These are phyloP conservation scores for Deilephila elpenor DNA, from an alignment of 2,888 invertebrate species.

Conservation along the genomic window DNA sequence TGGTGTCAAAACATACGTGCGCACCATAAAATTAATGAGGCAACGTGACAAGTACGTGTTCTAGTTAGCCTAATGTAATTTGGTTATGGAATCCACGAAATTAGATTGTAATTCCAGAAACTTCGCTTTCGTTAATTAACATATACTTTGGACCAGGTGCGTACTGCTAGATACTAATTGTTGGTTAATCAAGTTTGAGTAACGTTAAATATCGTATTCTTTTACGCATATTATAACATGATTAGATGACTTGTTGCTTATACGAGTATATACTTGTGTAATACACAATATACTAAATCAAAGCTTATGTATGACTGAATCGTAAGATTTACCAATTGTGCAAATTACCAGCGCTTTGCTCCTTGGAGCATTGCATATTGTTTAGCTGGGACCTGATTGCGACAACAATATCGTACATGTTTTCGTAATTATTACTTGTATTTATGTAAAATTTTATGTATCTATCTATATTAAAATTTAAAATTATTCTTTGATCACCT, in stretches of 20 bases:
- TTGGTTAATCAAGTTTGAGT: background rate
- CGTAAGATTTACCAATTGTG: no score
- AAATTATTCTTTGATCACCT: no score
- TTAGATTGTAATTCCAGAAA: background rate
- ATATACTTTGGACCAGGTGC: background rate
- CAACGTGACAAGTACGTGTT: background rate
- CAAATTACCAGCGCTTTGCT: no score
- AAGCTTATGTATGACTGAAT: no score
- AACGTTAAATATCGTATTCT: background rate
- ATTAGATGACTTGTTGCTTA: background rate
- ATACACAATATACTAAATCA: no score
- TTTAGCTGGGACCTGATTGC: no score
- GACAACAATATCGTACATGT: no score
- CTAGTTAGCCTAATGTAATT: conserved; percentile 5
- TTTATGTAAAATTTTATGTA: no score
- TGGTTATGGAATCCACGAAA: background rate
- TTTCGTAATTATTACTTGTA: no score
- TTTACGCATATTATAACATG: background rate
- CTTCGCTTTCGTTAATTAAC: background rate
- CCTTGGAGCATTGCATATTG: no score
- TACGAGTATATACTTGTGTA: no score
- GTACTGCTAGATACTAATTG: background rate
- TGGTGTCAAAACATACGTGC: background rate
- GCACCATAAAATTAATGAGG: background rate
- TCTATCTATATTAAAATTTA: no score